phyloP scores from a whole-genome alignment of 1,140 invertebrate genomes.

The Penaeus chinensis region DNA sequence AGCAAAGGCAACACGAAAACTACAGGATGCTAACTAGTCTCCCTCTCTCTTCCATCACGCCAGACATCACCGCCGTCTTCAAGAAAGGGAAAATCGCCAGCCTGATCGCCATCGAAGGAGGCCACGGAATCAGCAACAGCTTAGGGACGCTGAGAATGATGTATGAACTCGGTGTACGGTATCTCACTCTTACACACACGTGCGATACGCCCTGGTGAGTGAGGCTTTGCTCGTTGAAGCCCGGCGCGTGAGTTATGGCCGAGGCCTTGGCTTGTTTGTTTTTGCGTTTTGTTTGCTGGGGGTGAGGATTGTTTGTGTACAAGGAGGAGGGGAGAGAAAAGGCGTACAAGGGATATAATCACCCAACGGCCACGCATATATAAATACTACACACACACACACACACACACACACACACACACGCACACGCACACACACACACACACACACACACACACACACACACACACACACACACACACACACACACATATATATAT shows the following conservation, averaged over 20 bases:
- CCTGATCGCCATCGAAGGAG: conserved; percentile 81
- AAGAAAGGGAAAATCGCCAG: conserved; percentile 78
- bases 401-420: too few relatives aligned
- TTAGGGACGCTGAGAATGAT: conserved; percentile 63
- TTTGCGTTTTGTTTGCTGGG: neutral
- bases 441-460: too few relatives aligned
- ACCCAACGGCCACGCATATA: neutral
- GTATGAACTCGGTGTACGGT: conserved; percentile 65
- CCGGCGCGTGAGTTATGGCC: too few relatives aligned
- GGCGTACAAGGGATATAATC: too few relatives aligned
- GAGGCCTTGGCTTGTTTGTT: neutral
- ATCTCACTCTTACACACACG: conserved; percentile 71
- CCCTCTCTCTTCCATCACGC: neutral
- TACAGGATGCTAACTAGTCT: neutral
- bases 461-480: too few relatives aligned
- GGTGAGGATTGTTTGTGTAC: neutral
- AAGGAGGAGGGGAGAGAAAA: too few relatives aligned
- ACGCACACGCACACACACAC: too few relatives aligned
- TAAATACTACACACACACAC: neutral
- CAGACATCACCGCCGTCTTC: conserved; percentile 82
- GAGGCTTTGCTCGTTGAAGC: neutral
- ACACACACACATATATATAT: neutral
- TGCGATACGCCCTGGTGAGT: conserved; percentile 70
- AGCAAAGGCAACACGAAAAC: too few relatives aligned
- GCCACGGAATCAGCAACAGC: conserved; percentile 68